A percentile compares a stretch with the other conserved stretches of the same genome.
Conservation (phyloP, 35 echinoderm and acorn worm species). For the Apostichopus japonicus region DNA sequence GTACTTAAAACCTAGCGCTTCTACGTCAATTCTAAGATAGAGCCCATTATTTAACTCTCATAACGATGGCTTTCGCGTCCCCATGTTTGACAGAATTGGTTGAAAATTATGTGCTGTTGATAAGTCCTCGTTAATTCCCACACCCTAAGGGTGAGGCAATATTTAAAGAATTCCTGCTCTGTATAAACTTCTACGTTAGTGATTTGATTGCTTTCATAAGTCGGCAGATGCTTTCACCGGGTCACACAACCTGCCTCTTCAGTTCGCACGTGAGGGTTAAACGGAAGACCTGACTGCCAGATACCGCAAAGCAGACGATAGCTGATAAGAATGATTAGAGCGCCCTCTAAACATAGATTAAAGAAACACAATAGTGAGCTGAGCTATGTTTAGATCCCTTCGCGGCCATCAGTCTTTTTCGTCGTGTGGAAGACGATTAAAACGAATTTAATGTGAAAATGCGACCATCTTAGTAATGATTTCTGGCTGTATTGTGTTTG, state of each 20-base stretch:
- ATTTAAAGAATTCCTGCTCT: conserved; percentile 37
- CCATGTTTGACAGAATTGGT: not conserved
- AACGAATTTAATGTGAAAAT: too few species aligned
- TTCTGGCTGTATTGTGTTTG: too few species aligned
- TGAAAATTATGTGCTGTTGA: conserved; percentile 36
- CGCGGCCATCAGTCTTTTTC: too few species aligned
- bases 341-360: not conserved
- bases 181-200: conserved; percentile 14
- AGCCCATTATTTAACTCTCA: not conserved
- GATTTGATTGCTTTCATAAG: conserved; percentile 39
- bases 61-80: not conserved
- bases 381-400: too few species aligned
- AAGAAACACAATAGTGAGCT: too few species aligned
- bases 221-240: conserved; percentile 26
- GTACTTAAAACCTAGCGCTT: not conserved
- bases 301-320: not conserved
- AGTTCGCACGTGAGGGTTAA: conserved; percentile 12
- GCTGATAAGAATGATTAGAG: not conserved
- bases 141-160: conserved; percentile 45
- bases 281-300: not conserved
- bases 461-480: too few species aligned
- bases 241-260: conserved; percentile 25
- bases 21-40: not conserved
- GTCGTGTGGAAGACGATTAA: too few species aligned
- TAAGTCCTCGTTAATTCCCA: conserved; percentile 43